A percentile compares a stretch with the other conserved stretches of the same genome.
Conservation (phyloP, 2,888 invertebrate species). For the Rhagonycha fulva region DNA sequence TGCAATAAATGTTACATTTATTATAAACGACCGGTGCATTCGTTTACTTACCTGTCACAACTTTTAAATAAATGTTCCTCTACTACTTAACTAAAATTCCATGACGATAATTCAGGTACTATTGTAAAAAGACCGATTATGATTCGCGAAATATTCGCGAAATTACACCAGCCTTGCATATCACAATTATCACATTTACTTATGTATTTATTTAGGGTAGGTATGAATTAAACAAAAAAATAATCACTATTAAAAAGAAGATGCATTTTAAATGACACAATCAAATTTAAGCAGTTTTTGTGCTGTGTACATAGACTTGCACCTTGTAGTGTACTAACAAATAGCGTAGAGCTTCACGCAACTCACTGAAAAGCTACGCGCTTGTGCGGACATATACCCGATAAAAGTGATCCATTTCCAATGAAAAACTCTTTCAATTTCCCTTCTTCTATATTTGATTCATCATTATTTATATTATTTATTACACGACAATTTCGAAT, state of each 20-base stretch:
- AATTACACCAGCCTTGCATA: slow-evolving; percentile 37
- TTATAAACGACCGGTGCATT: background rate
- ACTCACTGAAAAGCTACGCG: slow-evolving; percentile 24
- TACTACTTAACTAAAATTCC: slow-evolving; percentile 37
- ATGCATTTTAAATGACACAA: slow-evolving; percentile 38
- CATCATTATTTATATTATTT: background rate
- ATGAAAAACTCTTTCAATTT: background rate
- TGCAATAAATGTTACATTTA: background rate
- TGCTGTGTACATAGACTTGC: slow-evolving; percentile 31
- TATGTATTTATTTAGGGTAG: slow-evolving; percentile 25
- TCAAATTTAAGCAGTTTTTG: slow-evolving; percentile 36
- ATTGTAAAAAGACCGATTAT: slow-evolving; percentile 34
- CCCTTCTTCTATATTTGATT: background rate
- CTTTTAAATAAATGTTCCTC: slow-evolving; percentile 22
- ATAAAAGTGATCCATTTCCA: slow-evolving; percentile 15
- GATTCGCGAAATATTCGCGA: slow-evolving; percentile 37
- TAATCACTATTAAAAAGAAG: slow-evolving; percentile 27
- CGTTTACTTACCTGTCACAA: slow-evolving; percentile 32
- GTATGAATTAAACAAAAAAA: slow-evolving; percentile 33
- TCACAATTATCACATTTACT: slow-evolving; percentile 39
- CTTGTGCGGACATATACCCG: slow-evolving; percentile 26
- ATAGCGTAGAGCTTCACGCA: slow-evolving; percentile 24
- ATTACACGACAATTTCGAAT: background rate
- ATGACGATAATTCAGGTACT: slow-evolving; percentile 37
- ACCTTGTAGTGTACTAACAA: slow-evolving; percentile 33